phyloP scores from a whole-genome alignment of 2,113 vertebrate genomes.

The Calypte anna region DNA sequence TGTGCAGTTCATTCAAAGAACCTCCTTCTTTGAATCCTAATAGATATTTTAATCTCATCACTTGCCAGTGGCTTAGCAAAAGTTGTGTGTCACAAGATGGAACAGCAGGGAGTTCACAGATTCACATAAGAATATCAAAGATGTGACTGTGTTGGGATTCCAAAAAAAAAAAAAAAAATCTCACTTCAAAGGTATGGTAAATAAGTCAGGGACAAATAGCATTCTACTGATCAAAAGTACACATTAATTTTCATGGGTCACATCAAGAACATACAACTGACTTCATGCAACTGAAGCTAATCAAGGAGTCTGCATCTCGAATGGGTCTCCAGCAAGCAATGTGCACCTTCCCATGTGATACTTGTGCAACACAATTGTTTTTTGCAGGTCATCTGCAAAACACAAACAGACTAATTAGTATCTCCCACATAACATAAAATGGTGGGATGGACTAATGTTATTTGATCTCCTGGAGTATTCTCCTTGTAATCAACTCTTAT shows the following conservation, averaged over 20 bases:
- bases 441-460: conserved; percentile 46
- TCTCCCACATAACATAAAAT: conserved; percentile 35
- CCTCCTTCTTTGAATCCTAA: conserved; percentile 8
- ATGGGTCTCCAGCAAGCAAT: conserved; percentile 6
- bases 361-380: background rate
- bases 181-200: background rate
- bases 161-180: background rate
- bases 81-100: background rate
- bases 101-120: background rate
- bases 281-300: background rate
- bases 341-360: conserved; percentile 41
- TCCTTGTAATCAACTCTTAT: conserved; percentile 58
- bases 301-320: background rate
- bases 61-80: background rate
- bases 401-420: conserved; percentile 63
- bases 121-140: background rate
- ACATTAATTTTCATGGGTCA: background rate
- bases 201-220: background rate
- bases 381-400: conserved; percentile 11
- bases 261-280: background rate
- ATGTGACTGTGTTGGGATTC: background rate
- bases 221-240: background rate
- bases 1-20: background rate
- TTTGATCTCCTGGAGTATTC: conserved; percentile 43
- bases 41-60: conserved; percentile 21